Conservation (phyloP, 2,797 vertebrate species). For the Ibycter americanus region DNA sequence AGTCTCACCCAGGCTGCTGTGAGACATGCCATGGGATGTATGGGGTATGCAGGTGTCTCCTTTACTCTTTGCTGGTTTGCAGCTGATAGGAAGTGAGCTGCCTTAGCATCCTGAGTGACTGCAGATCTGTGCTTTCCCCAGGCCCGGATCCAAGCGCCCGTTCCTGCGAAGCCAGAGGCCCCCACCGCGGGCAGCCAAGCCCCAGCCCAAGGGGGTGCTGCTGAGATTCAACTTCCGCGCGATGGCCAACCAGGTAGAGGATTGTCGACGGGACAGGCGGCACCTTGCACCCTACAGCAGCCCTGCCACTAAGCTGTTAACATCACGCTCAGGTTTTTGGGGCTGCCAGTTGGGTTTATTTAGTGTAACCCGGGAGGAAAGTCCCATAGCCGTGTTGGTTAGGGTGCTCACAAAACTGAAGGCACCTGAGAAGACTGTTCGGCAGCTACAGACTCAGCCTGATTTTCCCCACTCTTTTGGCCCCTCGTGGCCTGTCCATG, state of each 20-base stretch:
- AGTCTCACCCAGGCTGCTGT: too few relatives aligned
- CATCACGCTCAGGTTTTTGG: background rate
- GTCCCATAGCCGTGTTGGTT: background rate
- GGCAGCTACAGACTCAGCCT: slow-evolving; percentile 15
- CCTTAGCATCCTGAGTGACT: background rate
- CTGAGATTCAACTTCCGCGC: slow-evolving; percentile 77
- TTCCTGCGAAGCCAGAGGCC: slow-evolving; percentile 26
- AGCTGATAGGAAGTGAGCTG: background rate
- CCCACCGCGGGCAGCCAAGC: background rate
- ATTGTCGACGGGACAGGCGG: background rate
- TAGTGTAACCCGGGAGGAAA: background rate
- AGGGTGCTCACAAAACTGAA: background rate
- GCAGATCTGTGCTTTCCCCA: background rate
- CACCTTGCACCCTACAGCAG: background rate
- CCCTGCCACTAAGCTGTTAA: background rate
- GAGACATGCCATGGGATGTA: fast-evolving
- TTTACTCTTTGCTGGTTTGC: background rate
- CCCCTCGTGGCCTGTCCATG: background rate
- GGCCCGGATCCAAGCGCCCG: slow-evolving; percentile 16
- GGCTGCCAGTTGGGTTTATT: background rate
- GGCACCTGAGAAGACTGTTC: slow-evolving; percentile 30
- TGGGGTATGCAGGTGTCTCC: fast-evolving
- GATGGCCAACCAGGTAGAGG: slow-evolving; percentile 77
- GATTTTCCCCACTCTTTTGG: background rate
- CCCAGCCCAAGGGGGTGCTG: slow-evolving; percentile 71